These are phyloP conservation scores for Tylochromis polylepis DNA, from an alignment of 2,113 vertebrate genomes.

Conservation along the genomic window DNA sequence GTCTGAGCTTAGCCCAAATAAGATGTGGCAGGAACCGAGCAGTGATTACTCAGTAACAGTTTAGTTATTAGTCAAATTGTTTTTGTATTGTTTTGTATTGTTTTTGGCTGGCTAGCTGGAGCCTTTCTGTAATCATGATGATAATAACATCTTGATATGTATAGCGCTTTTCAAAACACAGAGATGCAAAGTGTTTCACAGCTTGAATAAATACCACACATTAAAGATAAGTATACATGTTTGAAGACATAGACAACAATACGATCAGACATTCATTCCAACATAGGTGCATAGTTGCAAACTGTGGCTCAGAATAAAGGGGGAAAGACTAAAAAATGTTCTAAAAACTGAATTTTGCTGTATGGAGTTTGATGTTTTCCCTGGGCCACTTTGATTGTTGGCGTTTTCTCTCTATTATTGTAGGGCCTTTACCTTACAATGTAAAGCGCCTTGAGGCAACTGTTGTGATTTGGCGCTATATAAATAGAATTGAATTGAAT, in stretches of 20 bases:
- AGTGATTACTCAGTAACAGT: neutral
- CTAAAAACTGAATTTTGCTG: too few species aligned
- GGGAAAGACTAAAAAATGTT: too few species aligned
- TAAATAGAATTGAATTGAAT: neutral
- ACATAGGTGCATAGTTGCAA: too few species aligned
- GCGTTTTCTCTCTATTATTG: fast-evolving
- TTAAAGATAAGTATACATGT: too few species aligned
- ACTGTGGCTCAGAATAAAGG: too few species aligned
- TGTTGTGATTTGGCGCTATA: neutral
- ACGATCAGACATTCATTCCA: too few species aligned
- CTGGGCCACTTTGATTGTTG: too few species aligned
- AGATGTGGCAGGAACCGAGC: neutral
- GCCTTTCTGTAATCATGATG: neutral
- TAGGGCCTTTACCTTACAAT: neutral
- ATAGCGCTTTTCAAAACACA: neutral
- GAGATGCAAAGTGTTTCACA: neutral
- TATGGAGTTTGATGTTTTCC: too few species aligned
- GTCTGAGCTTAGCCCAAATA: fast-evolving
- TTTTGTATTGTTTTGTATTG: too few species aligned
- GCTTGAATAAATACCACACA: neutral
- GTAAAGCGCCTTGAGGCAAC: neutral
- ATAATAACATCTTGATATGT: neutral
- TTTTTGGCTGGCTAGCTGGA: neutral
- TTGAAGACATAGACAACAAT: too few species aligned
- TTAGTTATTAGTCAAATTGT: fast-evolving